These are phyloP conservation scores for Drosophila lacertosa DNA, from an alignment of 1,140 invertebrate genomes.

Conservation along the genomic window DNA sequence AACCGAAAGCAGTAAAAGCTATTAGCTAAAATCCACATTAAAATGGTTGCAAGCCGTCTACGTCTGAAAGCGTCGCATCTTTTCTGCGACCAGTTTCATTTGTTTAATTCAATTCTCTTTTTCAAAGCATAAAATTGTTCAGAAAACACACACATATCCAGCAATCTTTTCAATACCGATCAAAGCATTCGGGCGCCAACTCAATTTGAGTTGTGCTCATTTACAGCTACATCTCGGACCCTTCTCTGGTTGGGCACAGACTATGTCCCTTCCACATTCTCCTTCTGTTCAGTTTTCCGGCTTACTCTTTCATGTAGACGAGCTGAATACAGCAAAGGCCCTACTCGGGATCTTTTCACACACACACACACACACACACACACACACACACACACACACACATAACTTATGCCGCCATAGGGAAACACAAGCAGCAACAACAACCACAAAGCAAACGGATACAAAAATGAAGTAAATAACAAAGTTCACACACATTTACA, in stretches of 20 bases:
- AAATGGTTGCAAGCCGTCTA: background rate
- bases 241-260: constrained; percentile 23
- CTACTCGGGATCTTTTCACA: constrained; percentile 8
- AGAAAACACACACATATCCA: constrained; percentile 50
- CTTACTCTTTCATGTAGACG: constrained; percentile 11
- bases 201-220: background rate
- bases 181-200: constrained; percentile 11
- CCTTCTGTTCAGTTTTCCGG: constrained; percentile 2
- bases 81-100: background rate
- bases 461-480: constrained; percentile 24
- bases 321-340: constrained; percentile 15
- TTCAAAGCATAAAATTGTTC: constrained; percentile 25
- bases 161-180: constrained; percentile 31
- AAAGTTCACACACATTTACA: constrained; percentile 47
- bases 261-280: constrained; percentile 9
- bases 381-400: background rate
- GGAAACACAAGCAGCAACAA: constrained; percentile 28
- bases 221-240: background rate
- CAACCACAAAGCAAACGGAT: constrained; percentile 2
- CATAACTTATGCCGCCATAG: constrained; percentile 27
- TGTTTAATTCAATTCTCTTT: constrained; percentile 1
- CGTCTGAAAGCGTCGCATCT: background rate
- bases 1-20: constrained; percentile 17
- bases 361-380: background rate
- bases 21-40: constrained; percentile 8